phyloP scores from a whole-genome alignment of 2,888 invertebrate species.

The Scaptomyza cyrtandrae region DNA sequence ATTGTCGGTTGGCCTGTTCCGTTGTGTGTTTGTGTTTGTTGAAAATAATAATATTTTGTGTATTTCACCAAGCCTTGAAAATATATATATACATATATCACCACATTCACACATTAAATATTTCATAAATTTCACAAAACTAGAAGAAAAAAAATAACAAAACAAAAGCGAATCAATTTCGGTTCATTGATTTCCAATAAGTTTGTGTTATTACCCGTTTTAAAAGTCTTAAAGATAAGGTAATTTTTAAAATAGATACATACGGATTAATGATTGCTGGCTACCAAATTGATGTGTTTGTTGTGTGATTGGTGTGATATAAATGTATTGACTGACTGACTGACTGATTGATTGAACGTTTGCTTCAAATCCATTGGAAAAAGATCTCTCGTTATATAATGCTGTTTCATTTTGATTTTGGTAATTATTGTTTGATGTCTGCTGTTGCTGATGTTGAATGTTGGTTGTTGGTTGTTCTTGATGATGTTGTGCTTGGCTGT shows the following conservation, averaged over 20 bases:
- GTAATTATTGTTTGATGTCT: slow-evolving; percentile 7
- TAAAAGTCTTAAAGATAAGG: neutral
- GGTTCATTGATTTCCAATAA: too few species aligned
- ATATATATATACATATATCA: too few species aligned
- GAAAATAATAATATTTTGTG: too few species aligned
- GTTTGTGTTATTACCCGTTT: neutral
- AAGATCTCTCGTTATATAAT: slow-evolving; percentile 14
- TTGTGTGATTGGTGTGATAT: slow-evolving; percentile 2
- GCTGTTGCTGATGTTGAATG: slow-evolving; percentile 19
- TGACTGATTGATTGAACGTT: slow-evolving; percentile 12
- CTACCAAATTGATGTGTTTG: slow-evolving; percentile 16
- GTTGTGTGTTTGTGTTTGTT: too few species aligned
- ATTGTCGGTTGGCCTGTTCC: neutral
- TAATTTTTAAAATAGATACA: slow-evolving; percentile 7
- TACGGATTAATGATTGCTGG: slow-evolving; percentile 11
- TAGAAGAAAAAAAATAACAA: too few species aligned
- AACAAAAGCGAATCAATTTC: too few species aligned
- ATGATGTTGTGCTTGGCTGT: slow-evolving; percentile 3
- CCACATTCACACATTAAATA: too few species aligned
- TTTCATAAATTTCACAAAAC: too few species aligned
- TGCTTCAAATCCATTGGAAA: slow-evolving; percentile 4
- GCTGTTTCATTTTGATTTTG: slow-evolving; percentile 16
- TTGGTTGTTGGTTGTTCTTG: slow-evolving; percentile 2
- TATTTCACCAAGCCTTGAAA: too few species aligned
- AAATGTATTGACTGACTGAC: slow-evolving; percentile 12